Evolutionary conservation across 2,888 invertebrate genomes (phyloP), one percentile per base, ranked within the genome.

Genomic region (Macrophya alboannulata): DNA sequence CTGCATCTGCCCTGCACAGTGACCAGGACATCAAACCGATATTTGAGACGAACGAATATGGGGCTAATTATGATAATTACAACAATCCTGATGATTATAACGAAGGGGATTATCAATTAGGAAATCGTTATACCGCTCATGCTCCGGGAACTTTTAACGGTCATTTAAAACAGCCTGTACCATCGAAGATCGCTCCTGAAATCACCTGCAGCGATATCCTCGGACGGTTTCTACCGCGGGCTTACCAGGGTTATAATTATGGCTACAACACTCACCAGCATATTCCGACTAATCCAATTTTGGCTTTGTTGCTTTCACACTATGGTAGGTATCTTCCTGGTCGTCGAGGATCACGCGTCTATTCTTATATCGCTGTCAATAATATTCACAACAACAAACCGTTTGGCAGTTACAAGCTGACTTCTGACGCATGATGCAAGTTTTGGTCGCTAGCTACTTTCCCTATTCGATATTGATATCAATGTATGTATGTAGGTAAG

Each of bases 351-450:
- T 88, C 90, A 9, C 87, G 89, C 76, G 86, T 90, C 43, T 96
- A 96, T 89, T 95, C 96, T 0, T 95, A 96, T 91, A 94, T 94
- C 88, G 96, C 96, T 25, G 94, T 95, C 9, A 96, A 96, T 90
- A 96, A 96, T 91, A 95, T 96, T 88, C 96, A 96, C 90, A 96
- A 96, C 89, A 96, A 95, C 90, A 94, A 94, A 90, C 96, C 96
- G 0, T 96, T 96, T 90, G 96, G 96, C 68, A 92, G 94, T 51
- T 96, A 96, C 90, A 96, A 96, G 82, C 83, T 88, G 51, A 88
- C 89, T 55, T 79, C 37, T 21, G 81, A 81, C 43, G 59, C 31
- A 81, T 17, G 81, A 62, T 40, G 40, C 31, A 31, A 55, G n/a
- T n/a, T 55, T 8, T 17, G 0, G 31, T 31, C n/a, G 12, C 15